These are phyloP conservation scores for Hydractinia echinata DNA, from an alignment of 30 jellyfish, hydroid and myxozoan genomes.

Conservation along the genomic window DNA sequence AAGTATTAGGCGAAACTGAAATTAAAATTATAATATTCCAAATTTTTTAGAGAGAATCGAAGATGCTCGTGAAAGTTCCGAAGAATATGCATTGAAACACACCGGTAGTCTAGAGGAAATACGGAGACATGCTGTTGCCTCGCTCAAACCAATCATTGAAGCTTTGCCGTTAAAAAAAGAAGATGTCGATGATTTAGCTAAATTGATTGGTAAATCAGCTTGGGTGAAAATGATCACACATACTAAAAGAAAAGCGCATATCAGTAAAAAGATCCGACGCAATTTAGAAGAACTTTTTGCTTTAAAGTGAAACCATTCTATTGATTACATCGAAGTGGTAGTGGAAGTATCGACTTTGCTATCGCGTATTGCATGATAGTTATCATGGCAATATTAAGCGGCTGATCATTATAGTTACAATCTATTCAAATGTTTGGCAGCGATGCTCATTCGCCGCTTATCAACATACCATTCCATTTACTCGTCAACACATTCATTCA, in stretches of 20 bases:
- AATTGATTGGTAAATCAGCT: conserved; percentile 42
- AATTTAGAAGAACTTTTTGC: neutral
- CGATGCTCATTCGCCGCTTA: no score
- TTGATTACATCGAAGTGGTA: no score
- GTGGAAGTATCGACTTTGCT: no score
- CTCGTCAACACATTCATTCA: no score
- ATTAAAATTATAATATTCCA: neutral
- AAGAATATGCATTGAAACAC: conserved; percentile 30
- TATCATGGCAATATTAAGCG: no score
- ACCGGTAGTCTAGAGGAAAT: conserved; percentile 29
- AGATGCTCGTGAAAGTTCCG: conserved; percentile 34
- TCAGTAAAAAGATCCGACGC: neutral
- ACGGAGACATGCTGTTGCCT: conserved; percentile 20
- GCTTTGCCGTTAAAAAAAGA: conserved; percentile 63
- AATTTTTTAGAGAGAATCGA: conserved; percentile 45
- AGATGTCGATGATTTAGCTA: conserved; percentile 46
- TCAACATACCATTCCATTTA: no score
- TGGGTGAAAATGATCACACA: conserved; percentile 35
- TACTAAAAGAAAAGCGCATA: conserved; percentile 10
- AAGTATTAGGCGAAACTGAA: neutral
- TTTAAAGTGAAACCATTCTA: no score
- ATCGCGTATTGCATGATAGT: no score
- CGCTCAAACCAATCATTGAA: conserved; percentile 47
- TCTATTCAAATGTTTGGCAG: no score
- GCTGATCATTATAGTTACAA: no score